A percentile compares a stretch with the other conserved stretches of the same genome.
These are phyloP conservation scores for Cephus runcator DNA, from an alignment of 2,888 invertebrate genomes.

Conservation along the genomic window DNA sequence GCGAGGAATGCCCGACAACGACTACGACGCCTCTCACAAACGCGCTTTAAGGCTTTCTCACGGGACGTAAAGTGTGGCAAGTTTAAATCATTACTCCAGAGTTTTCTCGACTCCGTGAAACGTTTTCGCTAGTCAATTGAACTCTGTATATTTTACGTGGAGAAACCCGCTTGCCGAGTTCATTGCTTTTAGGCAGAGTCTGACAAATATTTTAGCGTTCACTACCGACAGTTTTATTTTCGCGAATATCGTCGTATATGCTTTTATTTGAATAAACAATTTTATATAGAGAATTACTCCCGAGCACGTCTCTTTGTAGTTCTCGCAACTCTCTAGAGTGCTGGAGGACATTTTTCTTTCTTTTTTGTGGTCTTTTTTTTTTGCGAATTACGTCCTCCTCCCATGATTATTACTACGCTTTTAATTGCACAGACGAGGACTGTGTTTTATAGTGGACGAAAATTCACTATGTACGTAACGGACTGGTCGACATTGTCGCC, in stretches of 20 bases:
- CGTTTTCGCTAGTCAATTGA: background rate
- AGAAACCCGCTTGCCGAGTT: background rate
- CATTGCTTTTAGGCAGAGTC: background rate
- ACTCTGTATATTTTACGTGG: background rate
- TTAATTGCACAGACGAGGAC: background rate
- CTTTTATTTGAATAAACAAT: background rate
- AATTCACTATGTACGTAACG: background rate
- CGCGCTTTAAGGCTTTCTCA: background rate
- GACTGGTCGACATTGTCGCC: background rate
- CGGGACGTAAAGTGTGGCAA: background rate
- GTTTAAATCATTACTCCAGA: background rate
- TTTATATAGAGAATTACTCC: background rate
- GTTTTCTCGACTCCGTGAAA: background rate
- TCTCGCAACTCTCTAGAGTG: background rate
- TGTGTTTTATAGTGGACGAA: too few species aligned
- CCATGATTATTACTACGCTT: background rate
- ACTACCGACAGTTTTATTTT: background rate
- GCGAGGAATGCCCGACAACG: background rate
- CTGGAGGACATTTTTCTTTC: background rate
- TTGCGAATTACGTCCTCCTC: background rate
- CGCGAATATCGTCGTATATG: background rate
- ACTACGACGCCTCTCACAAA: background rate
- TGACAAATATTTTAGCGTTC: background rate
- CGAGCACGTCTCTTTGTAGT: background rate
- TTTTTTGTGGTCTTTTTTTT: background rate